phyloP scores from a whole-genome alignment of 2,797 vertebrate species.

The Hypotaenidia okinawae region DNA sequence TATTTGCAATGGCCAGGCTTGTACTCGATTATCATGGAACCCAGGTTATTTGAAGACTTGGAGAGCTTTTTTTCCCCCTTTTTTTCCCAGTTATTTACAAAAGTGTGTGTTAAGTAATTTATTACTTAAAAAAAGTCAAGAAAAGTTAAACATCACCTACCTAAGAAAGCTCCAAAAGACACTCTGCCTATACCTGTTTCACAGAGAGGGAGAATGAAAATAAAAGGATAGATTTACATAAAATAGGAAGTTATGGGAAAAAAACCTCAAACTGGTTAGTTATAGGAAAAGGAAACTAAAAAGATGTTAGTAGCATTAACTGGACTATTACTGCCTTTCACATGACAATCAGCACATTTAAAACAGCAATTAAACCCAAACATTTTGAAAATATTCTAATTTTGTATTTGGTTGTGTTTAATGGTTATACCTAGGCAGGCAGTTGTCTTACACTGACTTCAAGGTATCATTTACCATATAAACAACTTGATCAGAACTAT shows the following conservation, averaged over 20 bases:
- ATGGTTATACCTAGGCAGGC: not conserved
- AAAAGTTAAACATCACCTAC: conserved; percentile 81
- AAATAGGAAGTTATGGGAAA: conserved; percentile 17
- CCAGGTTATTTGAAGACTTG: not conserved
- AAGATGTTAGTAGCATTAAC: not conserved
- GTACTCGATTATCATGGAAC: not conserved
- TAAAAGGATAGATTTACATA: conserved; percentile 56
- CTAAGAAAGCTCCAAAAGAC: conserved; percentile 92
- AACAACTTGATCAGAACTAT: not conserved
- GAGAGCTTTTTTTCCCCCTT: too few species aligned
- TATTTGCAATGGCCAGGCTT: not conserved
- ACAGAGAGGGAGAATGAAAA: conserved; percentile 51
- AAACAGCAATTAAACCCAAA: not conserved
- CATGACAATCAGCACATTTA: not conserved
- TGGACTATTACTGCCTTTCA: not conserved
- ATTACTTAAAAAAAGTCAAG: not conserved
- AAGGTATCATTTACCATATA: not conserved
- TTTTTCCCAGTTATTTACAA: not conserved
- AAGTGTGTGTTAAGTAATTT: not conserved
- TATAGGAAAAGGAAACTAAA: conserved; percentile 13
- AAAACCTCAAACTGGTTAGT: not conserved
- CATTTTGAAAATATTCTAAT: not conserved
- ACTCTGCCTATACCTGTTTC: conserved; percentile 90
- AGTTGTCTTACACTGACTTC: not conserved
- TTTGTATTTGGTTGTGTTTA: not conserved